phyloP scores from a whole-genome alignment of 2,888 invertebrate species.

The Drosophila flavopinicola region DNA sequence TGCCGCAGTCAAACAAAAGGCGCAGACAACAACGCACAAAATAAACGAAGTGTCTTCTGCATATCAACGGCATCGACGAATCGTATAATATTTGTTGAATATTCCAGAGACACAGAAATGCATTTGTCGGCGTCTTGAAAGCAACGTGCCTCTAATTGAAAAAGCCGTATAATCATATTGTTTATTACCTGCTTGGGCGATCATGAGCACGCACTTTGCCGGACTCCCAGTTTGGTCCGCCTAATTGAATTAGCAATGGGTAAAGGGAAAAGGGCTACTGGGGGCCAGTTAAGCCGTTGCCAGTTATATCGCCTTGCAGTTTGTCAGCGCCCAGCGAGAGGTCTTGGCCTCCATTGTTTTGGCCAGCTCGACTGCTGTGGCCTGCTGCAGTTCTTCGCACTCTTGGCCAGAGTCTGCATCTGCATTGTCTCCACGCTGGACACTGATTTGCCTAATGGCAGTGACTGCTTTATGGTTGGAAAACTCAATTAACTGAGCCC shows the following conservation, averaged over 20 bases:
- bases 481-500: conserved; percentile 47
- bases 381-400: conserved; percentile 35
- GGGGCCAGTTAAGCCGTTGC: background rate
- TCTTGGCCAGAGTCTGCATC: conserved; percentile 1
- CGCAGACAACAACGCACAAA: conserved; percentile 15
- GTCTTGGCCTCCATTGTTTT: conserved; percentile 25
- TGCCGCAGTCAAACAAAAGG: conserved; percentile 41
- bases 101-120: conserved; percentile 19
- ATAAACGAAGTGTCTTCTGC: conserved; percentile 50
- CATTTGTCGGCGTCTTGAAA: conserved; percentile 17
- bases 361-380: background rate
- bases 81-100: conserved; percentile 33
- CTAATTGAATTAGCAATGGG: conserved; percentile 58
- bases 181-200: conserved; percentile 34
- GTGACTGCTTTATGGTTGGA: conserved; percentile 28
- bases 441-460: conserved; percentile 44
- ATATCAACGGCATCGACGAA: conserved; percentile 65
- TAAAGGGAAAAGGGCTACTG: background rate
- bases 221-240: conserved; percentile 40
- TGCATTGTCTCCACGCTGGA: conserved; percentile 17
- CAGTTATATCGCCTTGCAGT: conserved; percentile 14
- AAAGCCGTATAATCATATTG: conserved; percentile 62
- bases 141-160: conserved; percentile 60
- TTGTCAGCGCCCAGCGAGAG: conserved; percentile 55
- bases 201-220: conserved; percentile 63